phyloP scores from a whole-genome alignment of 2,797 vertebrate species.

The Phoeniculus purpureus region DNA sequence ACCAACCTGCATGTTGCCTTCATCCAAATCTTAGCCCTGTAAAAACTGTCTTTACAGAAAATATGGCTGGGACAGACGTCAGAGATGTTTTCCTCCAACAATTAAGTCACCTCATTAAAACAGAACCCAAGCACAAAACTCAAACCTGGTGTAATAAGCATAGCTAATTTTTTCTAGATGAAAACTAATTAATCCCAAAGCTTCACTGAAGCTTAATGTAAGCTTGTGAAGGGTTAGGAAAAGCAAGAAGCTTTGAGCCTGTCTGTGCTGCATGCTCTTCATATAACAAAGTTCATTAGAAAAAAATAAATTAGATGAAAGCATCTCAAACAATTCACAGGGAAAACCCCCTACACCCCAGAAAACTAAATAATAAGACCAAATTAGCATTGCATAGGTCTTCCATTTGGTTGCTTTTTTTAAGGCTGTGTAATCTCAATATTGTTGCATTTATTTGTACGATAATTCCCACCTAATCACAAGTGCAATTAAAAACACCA shows the following conservation, averaged over 20 bases:
- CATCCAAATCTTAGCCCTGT: neutral
- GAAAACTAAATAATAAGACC: neutral
- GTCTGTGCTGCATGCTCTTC: neutral
- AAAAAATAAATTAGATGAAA: neutral
- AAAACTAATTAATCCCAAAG: constrained; percentile 49
- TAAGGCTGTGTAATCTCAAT: neutral
- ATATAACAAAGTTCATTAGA: neutral
- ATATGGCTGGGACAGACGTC: neutral
- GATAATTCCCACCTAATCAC: neutral
- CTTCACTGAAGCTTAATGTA: neutral
- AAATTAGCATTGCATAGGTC: neutral
- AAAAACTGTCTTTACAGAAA: constrained; percentile 6
- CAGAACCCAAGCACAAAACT: neutral
- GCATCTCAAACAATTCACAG: neutral
- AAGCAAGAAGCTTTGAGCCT: neutral
- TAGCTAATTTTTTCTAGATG: neutral
- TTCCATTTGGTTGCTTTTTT: neutral
- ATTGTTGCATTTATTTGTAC: neutral
- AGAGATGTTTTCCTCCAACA: neutral
- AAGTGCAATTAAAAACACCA: neutral
- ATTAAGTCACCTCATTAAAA: constrained; percentile 13
- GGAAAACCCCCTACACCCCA: neutral
- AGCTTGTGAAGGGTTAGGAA: neutral
- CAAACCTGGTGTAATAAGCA: neutral
- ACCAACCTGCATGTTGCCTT: neutral